Percentiles rank a stretch among this genome's conserved stretches.
phyloP scores from a whole-genome alignment of 92 coral and sea anemone genomes.

The Actinostola sp. region DNA sequence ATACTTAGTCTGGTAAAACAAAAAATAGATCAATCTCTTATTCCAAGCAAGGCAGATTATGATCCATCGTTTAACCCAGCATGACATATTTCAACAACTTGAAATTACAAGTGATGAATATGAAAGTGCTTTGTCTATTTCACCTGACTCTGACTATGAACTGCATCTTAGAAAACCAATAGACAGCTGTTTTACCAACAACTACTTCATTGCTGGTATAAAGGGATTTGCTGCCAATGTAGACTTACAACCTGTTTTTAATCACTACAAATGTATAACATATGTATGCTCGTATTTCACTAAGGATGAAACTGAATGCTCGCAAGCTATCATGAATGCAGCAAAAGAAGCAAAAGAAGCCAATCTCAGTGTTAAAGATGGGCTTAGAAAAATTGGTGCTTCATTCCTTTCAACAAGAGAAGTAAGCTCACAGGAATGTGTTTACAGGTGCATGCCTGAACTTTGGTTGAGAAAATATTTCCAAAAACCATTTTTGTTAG shows the following conservation, averaged over 20 bases:
- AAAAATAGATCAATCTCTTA: slow-evolving; percentile 28
- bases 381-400: slow-evolving; percentile 55
- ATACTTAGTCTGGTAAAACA: slow-evolving; percentile 53
- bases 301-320: slow-evolving; percentile 55
- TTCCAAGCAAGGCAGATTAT: slow-evolving; percentile 38
- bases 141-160: slow-evolving; percentile 44
- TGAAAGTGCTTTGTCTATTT: slow-evolving; percentile 52
- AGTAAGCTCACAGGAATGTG: slow-evolving; percentile 63
- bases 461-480: slow-evolving; percentile 68
- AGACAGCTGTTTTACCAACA: slow-evolving; percentile 48
- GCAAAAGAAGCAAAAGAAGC: slow-evolving; percentile 64
- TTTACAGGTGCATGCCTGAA: slow-evolving; percentile 68
- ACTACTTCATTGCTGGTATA: slow-evolving; percentile 39
- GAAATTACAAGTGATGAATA: slow-evolving; percentile 42
- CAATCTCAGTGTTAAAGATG: slow-evolving; percentile 27
- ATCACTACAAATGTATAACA: slow-evolving; percentile 63
- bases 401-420: slow-evolving; percentile 64
- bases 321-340: slow-evolving; percentile 72
- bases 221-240: slow-evolving; percentile 48
- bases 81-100: slow-evolving; percentile 32
- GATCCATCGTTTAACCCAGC: slow-evolving; percentile 18
- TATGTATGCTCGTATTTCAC: slow-evolving; percentile 42
- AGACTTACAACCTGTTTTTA: slow-evolving; percentile 63
- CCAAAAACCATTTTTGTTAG: slow-evolving; percentile 59
- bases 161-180: slow-evolving; percentile 41